Conservation (phyloP, 1,140 invertebrate species). For the Cyclina sinensis region DNA sequence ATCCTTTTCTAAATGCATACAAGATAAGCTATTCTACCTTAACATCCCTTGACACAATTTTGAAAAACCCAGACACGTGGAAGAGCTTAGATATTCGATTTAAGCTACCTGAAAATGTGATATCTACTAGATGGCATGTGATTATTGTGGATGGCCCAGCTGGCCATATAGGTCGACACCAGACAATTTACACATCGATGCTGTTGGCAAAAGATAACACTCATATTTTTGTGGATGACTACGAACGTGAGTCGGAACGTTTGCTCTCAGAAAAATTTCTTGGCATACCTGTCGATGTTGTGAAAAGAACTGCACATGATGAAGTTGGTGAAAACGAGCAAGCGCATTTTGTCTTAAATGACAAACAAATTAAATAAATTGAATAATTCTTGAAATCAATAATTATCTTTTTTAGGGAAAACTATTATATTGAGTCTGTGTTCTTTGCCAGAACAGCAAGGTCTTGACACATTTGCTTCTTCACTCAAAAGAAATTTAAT, state of each 20-base stretch:
- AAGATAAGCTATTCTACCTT: background rate
- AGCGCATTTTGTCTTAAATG: background rate
- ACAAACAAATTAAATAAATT: too few species aligned
- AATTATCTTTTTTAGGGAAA: too few species aligned
- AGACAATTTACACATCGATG: constrained; percentile 13
- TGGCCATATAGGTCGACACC: background rate
- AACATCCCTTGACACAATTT: background rate
- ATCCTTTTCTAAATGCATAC: background rate
- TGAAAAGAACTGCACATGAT: too few species aligned
- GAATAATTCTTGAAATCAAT: too few species aligned
- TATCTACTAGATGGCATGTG: background rate
- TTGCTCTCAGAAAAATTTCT: background rate
- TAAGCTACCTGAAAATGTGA: background rate
- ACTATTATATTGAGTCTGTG: too few species aligned
- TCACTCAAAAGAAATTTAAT: too few species aligned
- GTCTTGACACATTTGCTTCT: too few species aligned
- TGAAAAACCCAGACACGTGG: background rate
- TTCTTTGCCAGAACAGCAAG: too few species aligned
- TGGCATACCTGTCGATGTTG: background rate
- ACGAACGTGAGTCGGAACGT: background rate
- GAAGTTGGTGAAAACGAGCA: background rate
- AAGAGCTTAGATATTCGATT: background rate
- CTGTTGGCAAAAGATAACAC: background rate
- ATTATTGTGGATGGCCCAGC: background rate
- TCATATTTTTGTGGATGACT: constrained; percentile 19